A percentile compares a stretch with the other conserved stretches of the same genome.
Evolutionary conservation across 2,888 invertebrate genomes (phyloP).

Genomic region (Dendrolimus houi): DNA sequence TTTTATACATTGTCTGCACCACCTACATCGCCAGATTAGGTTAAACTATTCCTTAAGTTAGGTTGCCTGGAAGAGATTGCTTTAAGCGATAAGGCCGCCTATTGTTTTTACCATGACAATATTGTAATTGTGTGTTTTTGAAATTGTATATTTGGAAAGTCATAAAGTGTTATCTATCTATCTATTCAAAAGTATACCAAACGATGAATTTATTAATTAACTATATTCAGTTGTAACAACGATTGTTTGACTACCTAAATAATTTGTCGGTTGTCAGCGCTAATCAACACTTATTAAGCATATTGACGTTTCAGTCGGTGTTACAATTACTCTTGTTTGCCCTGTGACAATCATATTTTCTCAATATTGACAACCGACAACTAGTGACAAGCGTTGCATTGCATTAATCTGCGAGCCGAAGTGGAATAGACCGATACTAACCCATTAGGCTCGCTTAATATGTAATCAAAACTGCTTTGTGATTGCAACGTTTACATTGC

Average conservation of each 20-base stretch:
- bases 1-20: no score
- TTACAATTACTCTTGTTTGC: constrained; percentile 48
- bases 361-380: constrained; percentile 17
- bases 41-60: no score
- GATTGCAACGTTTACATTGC: background rate
- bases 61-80: no score
- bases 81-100: no score
- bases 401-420: constrained; percentile 12
- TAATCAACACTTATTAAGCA: constrained; percentile 61
- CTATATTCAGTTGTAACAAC: constrained; percentile 26
- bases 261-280: constrained; percentile 35
- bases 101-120: no score
- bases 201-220: constrained; percentile 2
- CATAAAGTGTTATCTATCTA: no score
- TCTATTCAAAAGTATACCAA: no score
- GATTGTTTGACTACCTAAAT: constrained; percentile 23
- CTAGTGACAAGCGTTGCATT: constrained; percentile 8
- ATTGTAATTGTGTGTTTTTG: no score
- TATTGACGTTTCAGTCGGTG: constrained; percentile 46
- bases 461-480: constrained; percentile 13
- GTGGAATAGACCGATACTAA: constrained; percentile 10
- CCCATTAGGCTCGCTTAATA: constrained; percentile 16
- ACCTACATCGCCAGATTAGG: no score
- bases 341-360: constrained; percentile 30
- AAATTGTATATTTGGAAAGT: no score